Evolutionary conservation across 2,888 invertebrate genomes (phyloP), one percentile per base, ranked within the genome.

Genomic region (Limenitis camilla): DNA sequence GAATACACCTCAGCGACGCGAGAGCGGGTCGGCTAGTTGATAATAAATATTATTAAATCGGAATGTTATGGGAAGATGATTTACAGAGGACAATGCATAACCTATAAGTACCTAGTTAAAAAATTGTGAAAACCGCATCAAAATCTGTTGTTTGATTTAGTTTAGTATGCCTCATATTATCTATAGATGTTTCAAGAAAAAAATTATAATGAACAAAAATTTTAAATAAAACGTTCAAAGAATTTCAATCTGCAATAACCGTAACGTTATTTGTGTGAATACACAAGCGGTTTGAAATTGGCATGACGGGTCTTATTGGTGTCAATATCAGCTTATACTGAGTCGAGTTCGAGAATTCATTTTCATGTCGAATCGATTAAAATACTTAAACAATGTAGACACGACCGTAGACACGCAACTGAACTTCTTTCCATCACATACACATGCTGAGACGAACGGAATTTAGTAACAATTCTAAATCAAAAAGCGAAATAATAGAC

Each of bases 281-380:
- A 51, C 51, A 35, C 28, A 42, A 47, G 27, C 49, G 53, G 55
- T 52, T 60, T 53, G 52, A 61, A 61, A 60, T 62, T 58, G 53
- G 58, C 52, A 52, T 56, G 54, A 47, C 51, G 57, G 53, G 58
- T 60, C 49, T 57, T 62, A 65, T 65, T 64, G 58, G 60, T 63
- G 67, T 67, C 67, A 68, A 64, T 64, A 67, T 64, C 63, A 61
- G 59, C 56, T 59, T 56, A 59, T 54, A 51, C 60, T 58, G 57
- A 61, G 58, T 62, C 54, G 58, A 60, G 53, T 56, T 55, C 48
- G 52, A 60, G 56, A 65, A 65, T 64, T 59, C 48, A 65, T 65
- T 67, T 66, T 64, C 63, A 65, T 61, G 62, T 59, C 58, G 65
- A 66, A 67, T 66, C 62, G 64, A 67, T 65, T 66, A 59, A 59